A percentile compares a stretch with the other conserved stretches of the same genome.
phyloP scores from a whole-genome alignment of 2,797 vertebrate species.

The Gadopsis bispinosus region DNA sequence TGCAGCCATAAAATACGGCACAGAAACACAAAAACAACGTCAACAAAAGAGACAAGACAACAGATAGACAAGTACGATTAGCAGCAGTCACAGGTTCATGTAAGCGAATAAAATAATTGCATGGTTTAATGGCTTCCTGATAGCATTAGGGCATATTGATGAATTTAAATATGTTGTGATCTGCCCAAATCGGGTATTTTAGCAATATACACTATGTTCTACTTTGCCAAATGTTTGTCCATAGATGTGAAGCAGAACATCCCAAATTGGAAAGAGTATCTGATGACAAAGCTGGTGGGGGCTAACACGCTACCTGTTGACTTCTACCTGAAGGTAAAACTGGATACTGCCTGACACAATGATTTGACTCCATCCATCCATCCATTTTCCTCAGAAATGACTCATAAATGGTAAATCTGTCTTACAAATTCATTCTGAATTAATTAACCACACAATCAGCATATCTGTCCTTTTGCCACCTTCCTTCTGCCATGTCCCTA shows the following conservation, averaged over 20 bases:
- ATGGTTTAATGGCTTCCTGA: not conserved
- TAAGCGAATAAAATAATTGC: not conserved
- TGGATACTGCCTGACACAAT: not conserved
- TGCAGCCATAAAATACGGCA: too few species aligned
- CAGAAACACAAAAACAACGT: too few species aligned
- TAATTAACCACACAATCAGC: not conserved
- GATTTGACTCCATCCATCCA: not conserved
- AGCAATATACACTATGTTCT: not conserved
- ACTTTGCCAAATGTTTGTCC: conserved; percentile 20
- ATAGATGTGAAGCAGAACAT: conserved; percentile 80
- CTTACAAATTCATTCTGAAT: not conserved
- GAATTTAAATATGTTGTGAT: not conserved
- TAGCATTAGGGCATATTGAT: not conserved
- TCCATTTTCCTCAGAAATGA: too few species aligned
- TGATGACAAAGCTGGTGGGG: conserved; percentile 94
- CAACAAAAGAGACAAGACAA: too few species aligned
- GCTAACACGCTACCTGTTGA: conserved; percentile 93
- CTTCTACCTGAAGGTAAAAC: conserved; percentile 92
- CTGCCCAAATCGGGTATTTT: not conserved
- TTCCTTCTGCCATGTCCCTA: conserved; percentile 54
- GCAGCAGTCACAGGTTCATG: not conserved
- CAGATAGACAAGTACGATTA: too few species aligned
- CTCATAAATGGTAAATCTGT: too few species aligned
- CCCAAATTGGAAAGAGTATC: conserved; percentile 92
- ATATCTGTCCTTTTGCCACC: not conserved